Percentiles rank a stretch among this genome's conserved stretches.
phyloP scores from a whole-genome alignment of 2,113 vertebrate genomes.

The Triplophysa rosa region DNA sequence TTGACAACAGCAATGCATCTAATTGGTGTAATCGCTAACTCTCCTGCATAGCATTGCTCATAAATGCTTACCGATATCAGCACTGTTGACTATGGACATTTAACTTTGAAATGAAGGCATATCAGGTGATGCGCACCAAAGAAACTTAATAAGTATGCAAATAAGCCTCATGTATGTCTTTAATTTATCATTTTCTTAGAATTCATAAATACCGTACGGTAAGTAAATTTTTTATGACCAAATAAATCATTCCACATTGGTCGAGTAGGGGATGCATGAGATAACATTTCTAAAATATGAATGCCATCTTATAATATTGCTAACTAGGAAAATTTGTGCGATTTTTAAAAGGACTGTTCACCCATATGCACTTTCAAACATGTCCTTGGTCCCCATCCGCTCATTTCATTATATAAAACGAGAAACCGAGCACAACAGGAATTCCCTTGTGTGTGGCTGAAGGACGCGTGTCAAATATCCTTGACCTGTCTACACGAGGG shows the following conservation, averaged over 20 bases:
- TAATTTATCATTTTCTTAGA: conserved; percentile 40
- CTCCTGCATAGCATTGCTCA: conserved; percentile 31
- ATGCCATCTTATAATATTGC: conserved; percentile 3
- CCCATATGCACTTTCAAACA: too few species aligned
- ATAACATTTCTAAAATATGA: conserved; percentile 27
- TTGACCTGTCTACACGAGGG: conserved; percentile 31
- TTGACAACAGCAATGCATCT: conserved; percentile 43
- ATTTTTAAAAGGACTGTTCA: too few species aligned
- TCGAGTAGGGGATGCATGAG: conserved; percentile 17
- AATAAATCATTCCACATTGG: conserved; percentile 45
- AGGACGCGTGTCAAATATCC: conserved; percentile 39
- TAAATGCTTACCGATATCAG: conserved; percentile 34
- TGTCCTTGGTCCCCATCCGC: background rate
- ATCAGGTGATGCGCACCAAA: conserved; percentile 38
- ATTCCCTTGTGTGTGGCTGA: conserved; percentile 22
- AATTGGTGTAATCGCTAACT: conserved; percentile 22
- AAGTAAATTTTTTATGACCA: conserved; percentile 55
- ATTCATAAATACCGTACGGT: conserved; percentile 1
- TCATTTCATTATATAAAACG: background rate
- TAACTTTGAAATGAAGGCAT: conserved; percentile 4
- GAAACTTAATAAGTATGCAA: conserved; percentile 59
- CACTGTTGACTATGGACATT: conserved; percentile 4
- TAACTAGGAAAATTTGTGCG: background rate
- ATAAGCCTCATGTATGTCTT: conserved; percentile 42
- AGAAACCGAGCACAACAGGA: background rate